phyloP scores from a whole-genome alignment of 2,888 invertebrate genomes.

The Sacculina carcini region DNA sequence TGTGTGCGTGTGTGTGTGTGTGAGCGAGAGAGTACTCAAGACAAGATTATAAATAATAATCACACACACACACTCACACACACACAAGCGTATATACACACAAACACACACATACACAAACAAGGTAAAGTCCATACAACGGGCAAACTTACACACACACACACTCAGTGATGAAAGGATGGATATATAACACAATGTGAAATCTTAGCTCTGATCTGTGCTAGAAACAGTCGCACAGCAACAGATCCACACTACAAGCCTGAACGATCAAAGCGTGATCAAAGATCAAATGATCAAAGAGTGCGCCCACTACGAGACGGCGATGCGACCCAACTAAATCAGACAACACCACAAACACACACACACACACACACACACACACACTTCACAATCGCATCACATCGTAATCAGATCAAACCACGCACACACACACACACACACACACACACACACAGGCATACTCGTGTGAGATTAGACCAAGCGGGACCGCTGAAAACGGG shows the following conservation, averaged over 20 bases:
- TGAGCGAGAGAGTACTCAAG: neutral
- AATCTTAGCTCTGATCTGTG: neutral
- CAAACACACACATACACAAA: neutral
- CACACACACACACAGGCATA: constrained; percentile 4
- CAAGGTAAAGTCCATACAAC: neutral
- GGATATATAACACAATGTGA: neutral
- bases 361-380: neutral
- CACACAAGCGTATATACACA: neutral
- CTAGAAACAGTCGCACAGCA: neutral
- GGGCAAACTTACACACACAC: neutral
- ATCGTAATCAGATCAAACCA: neutral
- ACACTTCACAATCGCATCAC: too few species aligned
- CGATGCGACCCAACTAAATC: too few species aligned
- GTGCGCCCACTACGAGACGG: neutral
- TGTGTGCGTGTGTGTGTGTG: neutral
- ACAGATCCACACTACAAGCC: neutral
- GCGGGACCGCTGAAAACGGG: too few species aligned
- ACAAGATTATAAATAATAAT: neutral
- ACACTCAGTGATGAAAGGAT: neutral
- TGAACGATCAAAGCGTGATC: too few species aligned
- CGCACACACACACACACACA: constrained; percentile 1
- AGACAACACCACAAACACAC: too few species aligned
- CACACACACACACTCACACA: neutral
- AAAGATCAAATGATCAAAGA: too few species aligned
- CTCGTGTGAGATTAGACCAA: too few species aligned